These are phyloP conservation scores for Melieria omissa DNA, from an alignment of 2,888 invertebrate genomes.

Conservation along the genomic window DNA sequence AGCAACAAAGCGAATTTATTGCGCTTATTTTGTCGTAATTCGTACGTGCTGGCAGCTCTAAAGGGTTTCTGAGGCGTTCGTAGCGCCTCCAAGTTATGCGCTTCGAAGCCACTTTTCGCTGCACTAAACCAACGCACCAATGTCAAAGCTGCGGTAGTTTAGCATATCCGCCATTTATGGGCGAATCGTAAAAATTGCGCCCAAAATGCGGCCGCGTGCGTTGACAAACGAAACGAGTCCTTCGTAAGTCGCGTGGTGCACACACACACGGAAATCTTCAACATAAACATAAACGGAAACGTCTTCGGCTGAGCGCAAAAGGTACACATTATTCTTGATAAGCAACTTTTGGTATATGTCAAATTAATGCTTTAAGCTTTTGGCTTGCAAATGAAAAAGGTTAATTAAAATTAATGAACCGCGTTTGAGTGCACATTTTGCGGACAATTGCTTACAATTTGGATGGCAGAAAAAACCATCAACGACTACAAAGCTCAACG, in stretches of 20 bases:
- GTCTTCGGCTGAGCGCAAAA: too few relatives aligned
- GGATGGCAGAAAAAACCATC: too few relatives aligned
- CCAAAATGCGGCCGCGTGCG: conserved; percentile 51
- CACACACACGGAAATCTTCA: too few relatives aligned
- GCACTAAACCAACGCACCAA: conserved; percentile 3
- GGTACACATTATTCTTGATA: too few relatives aligned
- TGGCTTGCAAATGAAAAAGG: conserved; percentile 3
- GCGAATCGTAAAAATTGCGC: conserved; percentile 59
- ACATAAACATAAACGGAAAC: too few relatives aligned
- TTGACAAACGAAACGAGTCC: background rate
- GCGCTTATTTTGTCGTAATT: conserved; percentile 1
- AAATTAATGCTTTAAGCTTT: conserved; percentile 1
- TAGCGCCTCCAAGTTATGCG: background rate
- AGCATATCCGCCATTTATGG: conserved; percentile 59
- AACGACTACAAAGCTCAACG: too few relatives aligned
- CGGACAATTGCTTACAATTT: conserved; percentile 4
- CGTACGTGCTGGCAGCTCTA: conserved; percentile 19
- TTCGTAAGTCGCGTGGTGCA: too few relatives aligned
- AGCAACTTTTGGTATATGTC: background rate
- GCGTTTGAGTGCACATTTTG: conserved; percentile 19
- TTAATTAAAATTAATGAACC: conserved; percentile 20
- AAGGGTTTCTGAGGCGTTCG: conserved; percentile 4
- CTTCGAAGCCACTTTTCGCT: conserved; percentile 27
- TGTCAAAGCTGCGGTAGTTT: conserved; percentile 45
- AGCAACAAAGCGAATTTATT: background rate